Evolutionary conservation across 2,888 invertebrate genomes (phyloP), one percentile per base, ranked within the genome.

Genomic region (Lasioglossum malachurum): DNA sequence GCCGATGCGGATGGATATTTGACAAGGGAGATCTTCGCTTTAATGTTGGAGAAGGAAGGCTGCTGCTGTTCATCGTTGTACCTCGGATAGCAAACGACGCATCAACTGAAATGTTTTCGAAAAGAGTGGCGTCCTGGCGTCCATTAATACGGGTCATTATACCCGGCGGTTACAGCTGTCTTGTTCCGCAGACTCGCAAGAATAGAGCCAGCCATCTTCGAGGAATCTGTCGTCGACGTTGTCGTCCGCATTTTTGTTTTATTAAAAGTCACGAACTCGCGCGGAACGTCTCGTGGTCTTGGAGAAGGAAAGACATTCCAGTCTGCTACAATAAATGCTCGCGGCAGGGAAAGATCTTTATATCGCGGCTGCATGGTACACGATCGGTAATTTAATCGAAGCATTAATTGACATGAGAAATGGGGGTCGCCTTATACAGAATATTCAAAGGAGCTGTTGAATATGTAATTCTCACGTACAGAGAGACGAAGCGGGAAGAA

Each of bases 141-240:
- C 89, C 86, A 88, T 89, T 87, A 91, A 89, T 87, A 89, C 84
- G 83, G 80, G 85, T 91, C 86, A 83, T 88, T 87, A 86, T 91
- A 82, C 80, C 83, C 83, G 82, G 71, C 80, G 81, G 80, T 80
- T 78, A 44, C 78, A 71, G 53, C 53, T 79, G 79, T 80, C 87
- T 87, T 83, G n/a, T 78, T 75, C 49, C 79, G 71, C n/a, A 49
- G 57, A 57, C 75, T 74, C 64, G 79, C 53, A 23, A 78, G 78
- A 86, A 87, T 80, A 16, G 80, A 83, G 38, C 75, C 83, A 87
- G 69, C 83, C 86, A 74, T 72, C 64, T 16, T 23, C 76, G 72
- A 82, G 27, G 69, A 53, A 79, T 27, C 27, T 16, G 49, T 27
- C 69, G 72, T 2, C 69, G 75, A 35, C 71, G 67, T 57, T n/a